Evolutionary conservation across 2,113 vertebrate genomes (phyloP), one percentile per base, ranked within the genome.

Genomic region (Acanthisitta chloris): DNA sequence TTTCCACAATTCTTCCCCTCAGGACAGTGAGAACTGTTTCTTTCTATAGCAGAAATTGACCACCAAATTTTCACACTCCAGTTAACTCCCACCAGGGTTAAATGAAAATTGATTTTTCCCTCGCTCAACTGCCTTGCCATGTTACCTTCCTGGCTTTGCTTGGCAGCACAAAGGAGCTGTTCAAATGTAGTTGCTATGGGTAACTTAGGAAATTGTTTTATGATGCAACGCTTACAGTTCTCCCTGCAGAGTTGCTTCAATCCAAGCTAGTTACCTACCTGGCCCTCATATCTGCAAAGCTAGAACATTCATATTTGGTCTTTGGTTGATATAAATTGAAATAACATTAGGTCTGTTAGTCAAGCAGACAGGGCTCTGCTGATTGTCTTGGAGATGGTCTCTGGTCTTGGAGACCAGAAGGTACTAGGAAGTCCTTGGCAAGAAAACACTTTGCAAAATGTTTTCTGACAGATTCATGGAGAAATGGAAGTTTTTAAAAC

Each of bases 41-140:
- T 66, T 90, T 49, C 81, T 78, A 6, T 20, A 87, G 42, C 40
- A 93, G 5, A 13, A 80, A 80, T 4, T 93, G 87, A 80, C 67
- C 79, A 81, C 49, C 23, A 48, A 49, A 85, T 90, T 88, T 84
- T 90, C 82, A 80, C 85, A 73, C 64, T 86, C 71, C 46, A 66
- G n/a, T 86, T 95, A 86, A 86, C 43, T 83, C 79, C 64, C 88
- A 80, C 42, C 51, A 66, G 51, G 70, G 54, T 72, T 62, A 77
- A 93, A 95, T 86, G 74, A 93, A 87, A 94, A 93, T 80, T 70
- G 62, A 90, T 90, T 92, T 91, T 91, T 88, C 54, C 54, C 51
- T 72, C 1, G 0, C 61, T 81, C 40, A 14, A 25, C 21, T 65
- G 81, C 73, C 42, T 95, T 79, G 46, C 51, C 71, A 36, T 46